Percentiles rank a stretch among this genome's conserved stretches.
These are phyloP conservation scores for Scaptodrosophila latifasciaeformis DNA, from an alignment of 2,888 invertebrate species.

Conservation along the genomic window DNA sequence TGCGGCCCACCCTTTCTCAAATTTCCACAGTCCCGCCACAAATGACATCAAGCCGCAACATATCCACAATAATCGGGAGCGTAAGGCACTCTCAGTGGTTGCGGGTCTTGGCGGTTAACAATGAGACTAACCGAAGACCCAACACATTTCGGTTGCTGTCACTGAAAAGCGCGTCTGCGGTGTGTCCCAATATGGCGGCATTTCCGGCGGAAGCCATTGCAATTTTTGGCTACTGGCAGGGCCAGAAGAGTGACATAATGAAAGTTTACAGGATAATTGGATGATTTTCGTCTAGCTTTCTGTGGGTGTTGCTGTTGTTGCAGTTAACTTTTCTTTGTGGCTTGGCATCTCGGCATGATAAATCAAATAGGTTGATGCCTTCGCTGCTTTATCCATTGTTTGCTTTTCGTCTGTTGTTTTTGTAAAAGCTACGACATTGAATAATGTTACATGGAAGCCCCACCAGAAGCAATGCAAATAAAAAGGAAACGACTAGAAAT, in stretches of 20 bases:
- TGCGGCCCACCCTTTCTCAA: too few species aligned
- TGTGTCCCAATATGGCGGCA: constrained; percentile 52
- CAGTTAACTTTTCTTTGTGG: neutral
- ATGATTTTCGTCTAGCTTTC: constrained; percentile 45
- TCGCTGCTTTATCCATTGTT: constrained; percentile 9
- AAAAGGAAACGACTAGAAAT: neutral
- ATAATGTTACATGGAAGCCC: constrained; percentile 47
- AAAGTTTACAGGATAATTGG: constrained; percentile 68
- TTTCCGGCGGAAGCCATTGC: constrained; percentile 27
- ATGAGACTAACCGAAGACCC: constrained; percentile 5
- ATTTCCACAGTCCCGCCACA: neutral
- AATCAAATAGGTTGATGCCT: constrained; percentile 29
- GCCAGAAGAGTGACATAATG: constrained; percentile 60
- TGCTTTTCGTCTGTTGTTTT: constrained; percentile 8
- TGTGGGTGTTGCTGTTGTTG: constrained; percentile 6
- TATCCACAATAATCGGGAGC: neutral
- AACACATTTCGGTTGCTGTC: constrained; percentile 2
- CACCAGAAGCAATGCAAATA: neutral
- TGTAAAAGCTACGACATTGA: constrained; percentile 47
- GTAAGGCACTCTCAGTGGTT: neutral
- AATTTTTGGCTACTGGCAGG: constrained; percentile 12
- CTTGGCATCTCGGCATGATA: constrained; percentile 6
- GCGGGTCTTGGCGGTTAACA: too few species aligned
- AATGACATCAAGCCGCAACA: constrained; percentile 20
- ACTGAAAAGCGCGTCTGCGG: constrained; percentile 13